Evolutionary conservation across 2,888 invertebrate species (phyloP), one percentile per base, ranked within the genome.

Genomic region (Sesia bembeciformis): DNA sequence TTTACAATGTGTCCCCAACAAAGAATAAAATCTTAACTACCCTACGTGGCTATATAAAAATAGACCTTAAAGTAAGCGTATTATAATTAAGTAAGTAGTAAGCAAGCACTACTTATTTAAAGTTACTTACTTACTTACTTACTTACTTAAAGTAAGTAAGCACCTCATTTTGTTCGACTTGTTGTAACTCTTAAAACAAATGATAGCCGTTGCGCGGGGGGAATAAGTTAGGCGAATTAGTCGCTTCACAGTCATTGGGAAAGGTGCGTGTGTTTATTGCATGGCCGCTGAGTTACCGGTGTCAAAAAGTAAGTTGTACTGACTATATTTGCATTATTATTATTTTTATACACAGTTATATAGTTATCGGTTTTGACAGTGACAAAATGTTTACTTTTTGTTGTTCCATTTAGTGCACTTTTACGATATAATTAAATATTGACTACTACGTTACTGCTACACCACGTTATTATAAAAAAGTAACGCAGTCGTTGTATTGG

Each of bases 371-470:
- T 43, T n/a, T 54, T 8, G 41, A 46, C 54, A 51, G 49, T 54
- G n/a, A n/a, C n/a, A n/a, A n/a, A n/a, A n/a, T n/a, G n/a, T n/a
- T 51, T 51, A 40, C 51, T 54, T n/a, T 54, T 43, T 41, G 7
- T 6, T 7, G 38, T n/a, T n/a, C n/a, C n/a, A 41, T 42, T 51
- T 40, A 51, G 46, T 54, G 43, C 40, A 51, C 38, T 52, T 53
- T 56, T 52, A 53, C 53, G 46, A 52, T 39, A 43, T 23, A 56
- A 40, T 52, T 46, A 56, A 56, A 54, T 52, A 52, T 56, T 56
- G 51, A 56, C 53, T 51, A 56, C 56, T 53, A 51, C 52, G 53
- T 52, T 43, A 52, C 53, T 56, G 54, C 52, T 54, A 54, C 52
- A 49, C 53, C 52, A 52, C 54, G 52, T 52, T 51, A 43, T 40